phyloP scores from a whole-genome alignment of 2,113 vertebrate genomes.

The Bungarus multicinctus region DNA sequence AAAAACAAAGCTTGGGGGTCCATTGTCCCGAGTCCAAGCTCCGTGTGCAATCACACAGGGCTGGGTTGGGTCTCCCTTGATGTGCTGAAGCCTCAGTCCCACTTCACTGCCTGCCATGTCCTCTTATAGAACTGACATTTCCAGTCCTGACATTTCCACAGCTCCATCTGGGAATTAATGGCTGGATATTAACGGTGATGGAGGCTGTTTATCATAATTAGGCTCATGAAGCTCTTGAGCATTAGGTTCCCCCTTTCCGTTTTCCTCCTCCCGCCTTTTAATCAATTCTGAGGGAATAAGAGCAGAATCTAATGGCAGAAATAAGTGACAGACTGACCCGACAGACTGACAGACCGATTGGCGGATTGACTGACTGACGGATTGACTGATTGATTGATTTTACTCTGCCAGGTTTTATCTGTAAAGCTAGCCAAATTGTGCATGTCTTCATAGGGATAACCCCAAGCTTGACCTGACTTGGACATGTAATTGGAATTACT shows the following conservation, averaged over 20 bases:
- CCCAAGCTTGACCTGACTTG: slow-evolving; percentile 39
- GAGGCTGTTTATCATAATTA: slow-evolving; percentile 70
- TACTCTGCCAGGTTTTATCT: slow-evolving; percentile 58
- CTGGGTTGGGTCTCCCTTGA: slow-evolving; percentile 44
- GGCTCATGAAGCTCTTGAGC: slow-evolving; percentile 67
- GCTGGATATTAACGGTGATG: slow-evolving; percentile 67
- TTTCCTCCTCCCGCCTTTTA: slow-evolving; percentile 15
- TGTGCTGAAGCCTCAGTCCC: slow-evolving; percentile 51
- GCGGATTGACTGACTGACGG: slow-evolving; percentile 47
- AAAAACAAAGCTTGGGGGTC: background rate
- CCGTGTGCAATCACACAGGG: slow-evolving; percentile 24
- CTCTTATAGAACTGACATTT: slow-evolving; percentile 69
- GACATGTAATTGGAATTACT: slow-evolving; percentile 26
- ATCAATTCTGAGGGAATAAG: slow-evolving; percentile 60
- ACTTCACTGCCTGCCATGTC: slow-evolving; percentile 66
- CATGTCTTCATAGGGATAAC: slow-evolving; percentile 41
- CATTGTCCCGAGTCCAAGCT: background rate
- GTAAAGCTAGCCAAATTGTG: slow-evolving; percentile 51
- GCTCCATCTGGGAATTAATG: slow-evolving; percentile 71
- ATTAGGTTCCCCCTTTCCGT: slow-evolving; percentile 53
- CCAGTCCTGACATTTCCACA: slow-evolving; percentile 68
- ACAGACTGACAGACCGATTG: slow-evolving; percentile 24
- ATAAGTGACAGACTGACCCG: slow-evolving; percentile 61
- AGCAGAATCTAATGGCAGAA: slow-evolving; percentile 53
- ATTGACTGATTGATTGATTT: slow-evolving; percentile 69